Percentiles rank a stretch among this genome's conserved stretches.
Evolutionary conservation across 1,140 invertebrate species (phyloP).

Genomic region (Pemphigus obesinymphae): DNA sequence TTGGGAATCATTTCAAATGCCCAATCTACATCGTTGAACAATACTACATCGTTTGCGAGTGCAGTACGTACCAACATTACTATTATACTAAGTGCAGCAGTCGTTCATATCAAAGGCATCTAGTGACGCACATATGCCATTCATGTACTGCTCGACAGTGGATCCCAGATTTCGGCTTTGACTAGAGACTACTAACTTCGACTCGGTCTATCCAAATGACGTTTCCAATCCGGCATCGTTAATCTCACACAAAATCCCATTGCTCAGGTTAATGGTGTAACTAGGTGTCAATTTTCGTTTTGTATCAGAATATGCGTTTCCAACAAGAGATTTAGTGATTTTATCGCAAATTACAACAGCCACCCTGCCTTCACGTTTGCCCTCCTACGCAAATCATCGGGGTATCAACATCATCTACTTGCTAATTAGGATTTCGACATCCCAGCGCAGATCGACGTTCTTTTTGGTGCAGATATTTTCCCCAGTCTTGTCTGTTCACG

Average conservation of each 20-base stretch:
- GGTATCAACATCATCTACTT: background rate
- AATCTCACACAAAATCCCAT: background rate
- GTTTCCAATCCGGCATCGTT: background rate
- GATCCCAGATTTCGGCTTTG: background rate
- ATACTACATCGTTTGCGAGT: too few species aligned
- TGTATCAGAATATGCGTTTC: background rate
- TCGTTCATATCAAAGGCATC: too few species aligned
- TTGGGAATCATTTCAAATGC: too few species aligned
- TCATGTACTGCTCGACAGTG: background rate
- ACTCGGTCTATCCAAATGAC: background rate
- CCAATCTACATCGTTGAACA: too few species aligned
- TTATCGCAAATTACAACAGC: background rate
- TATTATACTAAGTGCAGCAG: too few species aligned
- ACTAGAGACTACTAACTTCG: background rate
- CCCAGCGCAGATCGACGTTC: background rate
- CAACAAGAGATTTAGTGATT: background rate
- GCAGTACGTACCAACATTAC: too few species aligned
- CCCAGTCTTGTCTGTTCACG: background rate
- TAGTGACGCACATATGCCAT: background rate
- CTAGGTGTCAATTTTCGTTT: conserved; percentile 44
- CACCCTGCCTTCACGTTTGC: background rate
- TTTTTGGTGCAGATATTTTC: background rate
- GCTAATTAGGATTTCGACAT: background rate
- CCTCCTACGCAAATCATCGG: background rate
- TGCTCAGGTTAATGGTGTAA: background rate